Conservation (phyloP, 1,140 invertebrate genomes). For the Mactra quadrangularis region DNA sequence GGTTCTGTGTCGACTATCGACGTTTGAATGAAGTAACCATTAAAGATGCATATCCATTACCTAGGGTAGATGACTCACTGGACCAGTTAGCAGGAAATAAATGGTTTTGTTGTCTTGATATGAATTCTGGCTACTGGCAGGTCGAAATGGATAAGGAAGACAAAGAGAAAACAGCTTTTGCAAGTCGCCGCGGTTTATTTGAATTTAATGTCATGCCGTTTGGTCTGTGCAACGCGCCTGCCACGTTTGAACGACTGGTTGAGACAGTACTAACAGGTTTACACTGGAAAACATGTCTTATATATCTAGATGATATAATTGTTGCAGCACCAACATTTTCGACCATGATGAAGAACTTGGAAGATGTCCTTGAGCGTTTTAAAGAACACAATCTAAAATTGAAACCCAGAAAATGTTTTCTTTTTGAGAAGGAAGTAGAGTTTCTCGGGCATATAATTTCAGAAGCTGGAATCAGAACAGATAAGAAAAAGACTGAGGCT, state of each 20-base stretch:
- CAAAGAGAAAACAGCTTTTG: constrained; percentile 8
- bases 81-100: neutral
- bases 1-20: constrained; percentile 85
- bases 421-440: constrained; percentile 25
- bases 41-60: constrained; percentile 61
- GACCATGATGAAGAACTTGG: neutral
- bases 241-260: constrained; percentile 33
- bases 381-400: constrained; percentile 19
- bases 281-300: constrained; percentile 22
- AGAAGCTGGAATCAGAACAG: neutral
- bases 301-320: constrained; percentile 10
- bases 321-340: neutral
- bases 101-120: constrained; percentile 28
- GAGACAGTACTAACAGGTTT: constrained; percentile 16
- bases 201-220: constrained; percentile 46
- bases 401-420: constrained; percentile 26
- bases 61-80: constrained; percentile 13
- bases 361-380: neutral
- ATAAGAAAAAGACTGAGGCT: constrained; percentile 25
- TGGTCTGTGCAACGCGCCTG: constrained; percentile 46
- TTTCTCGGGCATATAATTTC: constrained; percentile 34
- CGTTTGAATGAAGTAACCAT: constrained; percentile 62
- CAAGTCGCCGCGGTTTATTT: constrained; percentile 16
- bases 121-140: constrained; percentile 42
- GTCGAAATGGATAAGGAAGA: neutral